Conservation (phyloP, 2,797 vertebrate genomes). For the Echeneis naucrates region DNA sequence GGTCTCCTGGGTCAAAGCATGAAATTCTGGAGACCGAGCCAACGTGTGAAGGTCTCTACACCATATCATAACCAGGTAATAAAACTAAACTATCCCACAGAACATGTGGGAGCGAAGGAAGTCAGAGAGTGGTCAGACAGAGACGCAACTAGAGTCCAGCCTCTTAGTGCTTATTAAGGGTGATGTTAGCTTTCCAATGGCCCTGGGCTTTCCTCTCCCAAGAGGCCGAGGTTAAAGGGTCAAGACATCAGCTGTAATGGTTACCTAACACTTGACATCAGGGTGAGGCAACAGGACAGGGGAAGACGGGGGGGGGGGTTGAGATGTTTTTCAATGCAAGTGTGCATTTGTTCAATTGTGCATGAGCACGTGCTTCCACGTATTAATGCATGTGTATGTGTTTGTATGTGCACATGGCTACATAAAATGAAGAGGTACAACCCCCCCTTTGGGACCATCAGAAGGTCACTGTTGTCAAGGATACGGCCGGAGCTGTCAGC, state of each 20-base stretch:
- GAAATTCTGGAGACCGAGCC: too few species aligned
- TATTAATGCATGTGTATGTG: constrained; percentile 8
- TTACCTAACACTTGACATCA: constrained; percentile 83
- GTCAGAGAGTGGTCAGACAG: background rate
- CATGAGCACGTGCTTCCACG: constrained; percentile 16
- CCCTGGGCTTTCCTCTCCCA: constrained; percentile 65
- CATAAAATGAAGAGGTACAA: constrained; percentile 36
- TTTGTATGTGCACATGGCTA: background rate
- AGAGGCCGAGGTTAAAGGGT: constrained; percentile 74
- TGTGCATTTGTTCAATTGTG: constrained; percentile 45
- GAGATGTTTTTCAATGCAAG: constrained; percentile 15
- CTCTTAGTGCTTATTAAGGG: constrained; percentile 39
- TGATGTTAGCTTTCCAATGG: constrained; percentile 51
- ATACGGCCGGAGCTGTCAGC: constrained; percentile 53
- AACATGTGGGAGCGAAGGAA: background rate
- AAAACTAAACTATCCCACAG: constrained; percentile 5
- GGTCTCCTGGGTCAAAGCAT: rapidly evolving
- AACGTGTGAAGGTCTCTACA: background rate
- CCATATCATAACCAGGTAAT: constrained; percentile 1
- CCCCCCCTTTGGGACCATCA: constrained; percentile 56
- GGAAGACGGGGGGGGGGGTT: background rate
- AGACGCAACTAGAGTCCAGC: constrained; percentile 36
- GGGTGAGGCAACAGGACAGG: constrained; percentile 34
- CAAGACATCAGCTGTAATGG: constrained; percentile 73
- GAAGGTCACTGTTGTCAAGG: constrained; percentile 68